Base-by-base conservation (phyloP, 2,113 vertebrate species). In the Campylomormyrus tamandua region DNA sequence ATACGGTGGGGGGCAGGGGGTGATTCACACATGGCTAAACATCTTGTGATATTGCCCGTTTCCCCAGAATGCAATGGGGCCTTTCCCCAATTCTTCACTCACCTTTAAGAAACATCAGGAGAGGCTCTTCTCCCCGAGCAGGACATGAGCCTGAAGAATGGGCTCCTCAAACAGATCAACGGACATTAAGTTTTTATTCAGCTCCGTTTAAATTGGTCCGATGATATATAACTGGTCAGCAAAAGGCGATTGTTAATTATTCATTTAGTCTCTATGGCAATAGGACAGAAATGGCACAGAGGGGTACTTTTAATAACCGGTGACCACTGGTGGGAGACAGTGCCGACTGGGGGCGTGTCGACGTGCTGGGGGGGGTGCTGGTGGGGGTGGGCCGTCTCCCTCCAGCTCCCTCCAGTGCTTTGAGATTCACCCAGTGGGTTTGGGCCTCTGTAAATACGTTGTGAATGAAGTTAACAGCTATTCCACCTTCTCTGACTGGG, bases 181-280 rank as follows among this genome's bases (percentile, higher is more conserved):
- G 35, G 35, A 80, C 6, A 80, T 80, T 42, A 39, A 80, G 15
- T 42, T 80, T 80, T 39, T 80, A 80, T 80, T 80, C 13, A 80
- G 74, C n/a, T 27, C 74, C 35, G 15, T 17, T 80, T 80, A 80
- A 80, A 42, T 15, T 3, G 35, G 35, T 80, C 31, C 31, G 46
- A n/a, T 86, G 42, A 85, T 86, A n/a, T 49, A 27, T 49, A 50
- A 86, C 83, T 86, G 83, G 83, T 86, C 48, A 49, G 48, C 83
- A 31, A 49, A 50, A 86, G 45, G 24, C 46, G 24, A 49, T n/a
- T n/a, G 83, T 50, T 49, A 86, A 48, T 49, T 86, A 86, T 86
- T 50, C 3, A 86, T 86, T 86, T 85, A 27, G 83, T 86, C 46
- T 86, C 46, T 86, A 86, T 86, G 83, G 8, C 83, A 86, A 86